Evolutionary conservation across 2,888 invertebrate species (phyloP).

Genomic region (Aspidapion aeneum): DNA sequence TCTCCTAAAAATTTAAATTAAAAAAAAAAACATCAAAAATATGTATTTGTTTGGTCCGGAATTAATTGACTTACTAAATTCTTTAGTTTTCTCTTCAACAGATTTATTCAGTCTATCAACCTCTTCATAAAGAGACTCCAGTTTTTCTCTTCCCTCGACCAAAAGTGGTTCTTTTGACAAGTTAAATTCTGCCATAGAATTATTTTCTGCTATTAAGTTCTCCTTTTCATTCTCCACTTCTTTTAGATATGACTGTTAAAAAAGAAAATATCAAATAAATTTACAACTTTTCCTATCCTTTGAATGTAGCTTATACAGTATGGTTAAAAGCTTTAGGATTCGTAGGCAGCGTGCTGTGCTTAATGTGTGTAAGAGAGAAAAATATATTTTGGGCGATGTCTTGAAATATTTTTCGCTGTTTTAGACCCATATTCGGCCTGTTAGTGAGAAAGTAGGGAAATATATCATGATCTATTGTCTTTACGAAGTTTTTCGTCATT

Average conservation of each 20-base stretch:
- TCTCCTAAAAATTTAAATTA: constrained; percentile 56
- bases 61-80: constrained; percentile 62
- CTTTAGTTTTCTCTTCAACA: constrained; percentile 73
- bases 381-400: no score
- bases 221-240: constrained; percentile 81
- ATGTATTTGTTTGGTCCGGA: neutral
- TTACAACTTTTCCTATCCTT: no score
- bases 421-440: no score
- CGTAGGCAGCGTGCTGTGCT: no score
- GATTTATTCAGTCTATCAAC: constrained; percentile 64
- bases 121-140: constrained; percentile 64
- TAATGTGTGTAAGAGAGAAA: no score
- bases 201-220: constrained; percentile 81
- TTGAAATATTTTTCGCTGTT: no score
- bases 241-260: constrained; percentile 65
- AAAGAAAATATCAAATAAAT: constrained; percentile 21
- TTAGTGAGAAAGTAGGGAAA: no score
- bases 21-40: no score
- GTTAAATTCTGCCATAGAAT: constrained; percentile 89
- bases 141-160: constrained; percentile 66
- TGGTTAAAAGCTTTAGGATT: no score
- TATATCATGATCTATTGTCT: no score
- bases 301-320: no score
- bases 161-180: constrained; percentile 81
- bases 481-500: no score